A percentile compares a stretch with the other conserved stretches of the same genome.
These are phyloP conservation scores for Myotis davidii DNA, from an alignment of 2,113 vertebrate species.

Conservation along the genomic window DNA sequence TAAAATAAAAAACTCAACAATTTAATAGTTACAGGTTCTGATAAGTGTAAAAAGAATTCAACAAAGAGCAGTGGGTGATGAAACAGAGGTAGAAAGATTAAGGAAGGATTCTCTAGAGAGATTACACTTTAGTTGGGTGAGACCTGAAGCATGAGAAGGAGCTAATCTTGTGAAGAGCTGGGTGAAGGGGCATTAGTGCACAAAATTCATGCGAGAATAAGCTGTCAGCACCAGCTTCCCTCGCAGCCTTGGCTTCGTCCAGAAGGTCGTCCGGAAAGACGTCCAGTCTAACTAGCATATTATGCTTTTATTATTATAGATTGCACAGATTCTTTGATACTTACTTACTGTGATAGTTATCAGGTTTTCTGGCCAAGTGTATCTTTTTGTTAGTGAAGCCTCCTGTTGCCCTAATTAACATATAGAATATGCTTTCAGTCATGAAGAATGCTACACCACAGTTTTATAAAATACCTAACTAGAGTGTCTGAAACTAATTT, in stretches of 20 bases:
- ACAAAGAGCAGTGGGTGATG: neutral
- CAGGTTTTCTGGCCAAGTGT: neutral
- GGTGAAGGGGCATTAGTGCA: neutral
- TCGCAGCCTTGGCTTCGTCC: too few species aligned
- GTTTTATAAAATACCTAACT: neutral
- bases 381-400: neutral
- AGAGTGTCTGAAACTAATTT: slow-evolving; percentile 46
- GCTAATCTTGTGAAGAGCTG: neutral
- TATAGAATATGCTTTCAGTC: neutral
- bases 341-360: neutral
- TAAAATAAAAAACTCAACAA: neutral
- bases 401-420: neutral
- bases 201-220: too few species aligned
- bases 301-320: neutral
- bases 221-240: too few species aligned
- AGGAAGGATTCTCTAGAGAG: neutral
- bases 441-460: neutral
- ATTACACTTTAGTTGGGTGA: neutral
- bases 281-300: neutral
- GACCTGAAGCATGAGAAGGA: neutral
- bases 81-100: neutral
- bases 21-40: neutral
- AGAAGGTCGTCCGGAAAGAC: too few species aligned
- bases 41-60: neutral
- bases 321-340: neutral